phyloP scores from a whole-genome alignment of 2,888 invertebrate species.

The Anarsia innoxiella region DNA sequence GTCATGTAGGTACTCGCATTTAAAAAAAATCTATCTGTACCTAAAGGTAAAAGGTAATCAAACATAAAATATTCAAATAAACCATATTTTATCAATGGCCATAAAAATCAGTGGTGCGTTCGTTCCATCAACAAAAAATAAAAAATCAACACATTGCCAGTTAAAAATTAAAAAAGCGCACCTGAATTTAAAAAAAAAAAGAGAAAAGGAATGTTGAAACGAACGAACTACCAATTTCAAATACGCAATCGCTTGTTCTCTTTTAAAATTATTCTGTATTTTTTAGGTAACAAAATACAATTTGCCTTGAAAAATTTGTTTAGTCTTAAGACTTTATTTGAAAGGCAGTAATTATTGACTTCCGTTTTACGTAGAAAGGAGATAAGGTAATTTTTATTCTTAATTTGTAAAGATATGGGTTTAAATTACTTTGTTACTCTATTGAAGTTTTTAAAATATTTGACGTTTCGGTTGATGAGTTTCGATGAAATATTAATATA shows the following conservation, averaged over 20 bases:
- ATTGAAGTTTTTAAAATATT: too few relatives aligned
- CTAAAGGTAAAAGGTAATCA: too few relatives aligned
- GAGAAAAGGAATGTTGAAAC: constrained; percentile 60
- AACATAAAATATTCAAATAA: too few relatives aligned
- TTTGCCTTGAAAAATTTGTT: constrained; percentile 23
- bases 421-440: constrained; percentile 6
- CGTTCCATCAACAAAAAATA: constrained; percentile 28
- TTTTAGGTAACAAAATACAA: constrained; percentile 27
- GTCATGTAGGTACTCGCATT: too few relatives aligned
- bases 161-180: constrained; percentile 42
- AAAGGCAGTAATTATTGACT: constrained; percentile 32
- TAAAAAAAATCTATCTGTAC: not conserved
- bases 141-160: constrained; percentile 58
- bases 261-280: constrained; percentile 38
- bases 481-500: not conserved
- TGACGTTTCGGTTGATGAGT: not conserved
- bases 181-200: constrained; percentile 61
- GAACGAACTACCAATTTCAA: constrained; percentile 59
- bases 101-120: not conserved
- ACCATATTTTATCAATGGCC: not conserved
- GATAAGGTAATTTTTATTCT: constrained; percentile 10
- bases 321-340: constrained; percentile 20
- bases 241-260: constrained; percentile 36
- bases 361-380: constrained; percentile 29
- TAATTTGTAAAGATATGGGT: constrained; percentile 5